Evolutionary conservation across 2,113 vertebrate genomes (phyloP).

Genomic region (Orycteropus afer): DNA sequence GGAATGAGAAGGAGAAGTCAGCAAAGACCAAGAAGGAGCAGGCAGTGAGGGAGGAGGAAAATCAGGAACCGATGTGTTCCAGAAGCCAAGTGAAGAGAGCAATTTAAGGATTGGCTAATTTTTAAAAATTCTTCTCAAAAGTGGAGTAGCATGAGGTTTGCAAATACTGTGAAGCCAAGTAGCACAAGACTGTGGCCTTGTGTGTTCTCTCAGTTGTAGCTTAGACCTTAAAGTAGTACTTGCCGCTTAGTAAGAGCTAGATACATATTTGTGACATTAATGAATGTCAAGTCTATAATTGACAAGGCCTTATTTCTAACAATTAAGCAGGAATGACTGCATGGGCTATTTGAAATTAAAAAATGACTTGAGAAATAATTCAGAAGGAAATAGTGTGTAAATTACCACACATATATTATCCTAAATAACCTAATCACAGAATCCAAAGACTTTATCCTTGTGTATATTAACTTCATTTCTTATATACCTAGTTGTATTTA

Average conservation of each 20-base stretch:
- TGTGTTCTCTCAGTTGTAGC: background rate
- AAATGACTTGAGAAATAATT: background rate
- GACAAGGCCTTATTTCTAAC: background rate
- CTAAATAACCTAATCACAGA: background rate
- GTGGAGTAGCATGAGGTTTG: background rate
- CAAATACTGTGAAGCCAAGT: too few species aligned
- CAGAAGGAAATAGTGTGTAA: background rate
- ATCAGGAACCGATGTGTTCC: background rate
- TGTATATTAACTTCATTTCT: background rate
- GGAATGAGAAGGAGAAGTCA: background rate
- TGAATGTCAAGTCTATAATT: background rate
- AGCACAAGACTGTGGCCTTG: background rate
- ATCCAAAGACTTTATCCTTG: background rate
- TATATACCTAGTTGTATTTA: background rate
- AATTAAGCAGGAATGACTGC: background rate
- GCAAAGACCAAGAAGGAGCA: background rate
- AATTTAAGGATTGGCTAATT: background rate
- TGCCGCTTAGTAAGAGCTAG: background rate
- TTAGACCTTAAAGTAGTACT: too few species aligned
- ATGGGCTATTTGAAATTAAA: background rate
- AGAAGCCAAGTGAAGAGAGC: background rate
- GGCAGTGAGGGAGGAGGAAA: background rate
- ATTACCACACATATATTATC: background rate
- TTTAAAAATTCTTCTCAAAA: background rate
- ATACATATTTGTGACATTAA: background rate